Evolutionary conservation across 2,797 vertebrate genomes (phyloP).

Genomic region (Acanthurus leucopareius): DNA sequence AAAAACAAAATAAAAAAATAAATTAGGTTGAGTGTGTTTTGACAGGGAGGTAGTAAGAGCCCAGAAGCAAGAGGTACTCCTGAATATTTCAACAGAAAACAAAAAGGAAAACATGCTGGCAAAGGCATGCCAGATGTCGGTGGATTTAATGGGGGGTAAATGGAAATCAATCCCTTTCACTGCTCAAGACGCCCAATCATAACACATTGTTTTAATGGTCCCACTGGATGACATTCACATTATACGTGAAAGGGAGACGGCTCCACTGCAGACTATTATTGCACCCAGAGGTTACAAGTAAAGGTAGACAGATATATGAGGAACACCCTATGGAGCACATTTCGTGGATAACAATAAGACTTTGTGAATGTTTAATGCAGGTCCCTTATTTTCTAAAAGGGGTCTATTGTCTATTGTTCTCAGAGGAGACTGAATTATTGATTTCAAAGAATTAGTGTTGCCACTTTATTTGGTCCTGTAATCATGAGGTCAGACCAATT

Average conservation of each 20-base stretch:
- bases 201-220: constrained; percentile 85
- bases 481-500: constrained; percentile 32
- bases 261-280: constrained; percentile 69
- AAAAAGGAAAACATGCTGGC: constrained; percentile 67
- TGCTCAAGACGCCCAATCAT: constrained; percentile 83
- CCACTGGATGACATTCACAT: constrained; percentile 70
- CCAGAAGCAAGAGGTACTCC: constrained; percentile 71
- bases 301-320: constrained; percentile 63
- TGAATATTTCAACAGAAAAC: constrained; percentile 89
- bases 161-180: constrained; percentile 88
- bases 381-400: constrained; percentile 38
- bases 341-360: constrained; percentile 49
- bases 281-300: constrained; percentile 65
- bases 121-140: constrained; percentile 87
- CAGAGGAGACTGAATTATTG: constrained; percentile 31
- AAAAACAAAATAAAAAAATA: constrained; percentile 58
- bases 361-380: constrained; percentile 46
- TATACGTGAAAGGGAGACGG: constrained; percentile 66
- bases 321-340: constrained; percentile 33
- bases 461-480: constrained; percentile 24
- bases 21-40: constrained; percentile 83
- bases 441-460: constrained; percentile 15
- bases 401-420: constrained; percentile 9
- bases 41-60: constrained; percentile 76
- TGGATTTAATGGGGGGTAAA: constrained; percentile 87